Evolutionary conservation across 64 coral and sea anemone species (phyloP).

Genomic region (Porites lutea): DNA sequence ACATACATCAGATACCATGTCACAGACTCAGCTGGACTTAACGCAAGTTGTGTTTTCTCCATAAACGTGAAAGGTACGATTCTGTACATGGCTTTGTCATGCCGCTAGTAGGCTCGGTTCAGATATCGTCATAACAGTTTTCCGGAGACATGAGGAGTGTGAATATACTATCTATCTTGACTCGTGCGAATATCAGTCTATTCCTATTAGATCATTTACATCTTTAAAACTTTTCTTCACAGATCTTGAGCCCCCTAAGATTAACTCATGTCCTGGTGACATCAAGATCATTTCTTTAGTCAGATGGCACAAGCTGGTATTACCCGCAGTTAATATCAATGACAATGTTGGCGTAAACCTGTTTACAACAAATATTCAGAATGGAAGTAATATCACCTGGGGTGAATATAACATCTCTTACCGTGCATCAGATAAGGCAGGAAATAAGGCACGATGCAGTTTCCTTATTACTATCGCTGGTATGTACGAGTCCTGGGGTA

Average conservation of each 20-base stretch:
- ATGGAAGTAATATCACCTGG: conserved; percentile 52
- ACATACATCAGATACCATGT: conserved; percentile 10
- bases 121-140: no score
- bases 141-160: no score
- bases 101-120: no score
- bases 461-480: conserved; percentile 24
- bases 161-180: background rate
- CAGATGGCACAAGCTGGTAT: background rate
- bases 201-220: no score
- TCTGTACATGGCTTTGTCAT: no score
- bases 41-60: conserved; percentile 5
- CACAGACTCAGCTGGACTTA: conserved; percentile 29
- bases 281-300: background rate
- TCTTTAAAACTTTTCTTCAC: background rate
- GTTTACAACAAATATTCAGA: conserved; percentile 2
- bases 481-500: background rate
- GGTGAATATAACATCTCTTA: conserved; percentile 31
- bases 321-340: conserved; percentile 15
- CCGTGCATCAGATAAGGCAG: conserved; percentile 24
- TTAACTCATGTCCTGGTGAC: background rate
- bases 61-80: conserved; percentile 40
- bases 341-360: conserved; percentile 50
- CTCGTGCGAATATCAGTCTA: background rate
- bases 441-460: conserved; percentile 38
- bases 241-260: conserved; percentile 41